Evolutionary conservation across 2,797 vertebrate species (phyloP), one percentile per base, ranked within the genome.

Genomic region (Hippocampus kuda): DNA sequence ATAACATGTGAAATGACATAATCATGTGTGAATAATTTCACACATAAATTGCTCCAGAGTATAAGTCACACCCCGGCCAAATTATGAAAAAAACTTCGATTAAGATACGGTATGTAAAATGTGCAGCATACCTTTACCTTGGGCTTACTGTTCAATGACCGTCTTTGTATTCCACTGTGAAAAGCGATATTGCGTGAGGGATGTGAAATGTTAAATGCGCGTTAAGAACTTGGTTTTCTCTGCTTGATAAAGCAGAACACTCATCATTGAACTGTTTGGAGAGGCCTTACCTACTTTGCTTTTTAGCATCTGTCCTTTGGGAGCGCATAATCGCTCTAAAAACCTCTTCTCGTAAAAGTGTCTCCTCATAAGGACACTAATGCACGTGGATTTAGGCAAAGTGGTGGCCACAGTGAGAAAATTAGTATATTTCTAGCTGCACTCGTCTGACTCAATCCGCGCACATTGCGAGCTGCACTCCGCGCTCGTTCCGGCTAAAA

Each of bases 381-480:
- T 78, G 76, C 75, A 76, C 67, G 65, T 65, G 68, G 74, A 81
- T 77, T 74, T 69, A 77, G 70, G 77, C 71, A 79, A 81, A 83
- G 75, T 74, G 66, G 54, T 62, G 69, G 65, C 74, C 73, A n/a
- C 51, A 75, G 73, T 72, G 72, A 84, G 78, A 82, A 85, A 85
- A 85, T 85, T 42, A 75, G 83, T 83, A 84, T 68, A 74, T 81
- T 79, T 65, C 70, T 72, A 66, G 69, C 73, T 81, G 77, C 80
- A 82, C 79, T 77, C 85, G 84, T 86, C 81, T 70, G 59, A 71
- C 46, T 70, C 79, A 85, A 86, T 86, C 83, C 83, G 72, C 75
- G 22, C 71, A 70, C 81, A 84, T 76, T 83, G 85, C 75, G 75
- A 69, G 65, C 78, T 72, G 70, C 74, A 76, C 77, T 84, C 69